phyloP scores from a whole-genome alignment of 2,888 invertebrate species.

The Baccha elongata region DNA sequence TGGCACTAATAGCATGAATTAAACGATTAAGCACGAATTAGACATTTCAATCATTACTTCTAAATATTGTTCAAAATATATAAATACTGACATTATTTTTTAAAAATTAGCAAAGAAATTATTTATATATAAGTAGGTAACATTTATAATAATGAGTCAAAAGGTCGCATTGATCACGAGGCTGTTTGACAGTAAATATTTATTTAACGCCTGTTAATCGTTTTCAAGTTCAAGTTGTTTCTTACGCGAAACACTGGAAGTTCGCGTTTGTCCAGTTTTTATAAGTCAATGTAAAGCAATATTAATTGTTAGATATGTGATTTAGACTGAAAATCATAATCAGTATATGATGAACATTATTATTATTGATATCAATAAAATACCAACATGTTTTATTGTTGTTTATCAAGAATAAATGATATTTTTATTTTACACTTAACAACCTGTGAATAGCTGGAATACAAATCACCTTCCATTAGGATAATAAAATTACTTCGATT shows the following conservation, averaged over 20 bases:
- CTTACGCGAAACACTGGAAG: conserved; percentile 3
- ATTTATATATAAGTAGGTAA: no score
- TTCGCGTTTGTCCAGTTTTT: conserved; percentile 34
- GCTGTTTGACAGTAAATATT: conserved; percentile 3
- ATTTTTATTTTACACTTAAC: conserved; percentile 24
- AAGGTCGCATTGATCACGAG: not conserved
- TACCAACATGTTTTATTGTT: not conserved
- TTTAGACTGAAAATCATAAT: not conserved
- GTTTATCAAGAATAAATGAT: conserved; percentile 14
- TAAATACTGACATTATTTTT: no score
- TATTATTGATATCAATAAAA: no score
- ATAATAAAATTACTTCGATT: conserved; percentile 10
- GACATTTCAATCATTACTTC: no score
- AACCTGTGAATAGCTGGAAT: conserved; percentile 16
- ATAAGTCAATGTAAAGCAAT: not conserved
- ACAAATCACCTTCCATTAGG: conserved; percentile 26
- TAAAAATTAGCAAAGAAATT: not conserved
- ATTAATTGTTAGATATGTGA: not conserved
- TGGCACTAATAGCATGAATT: no score
- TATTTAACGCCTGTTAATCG: conserved; percentile 16
- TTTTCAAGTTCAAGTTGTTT: conserved; percentile 55
- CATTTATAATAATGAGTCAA: conserved; percentile 4
- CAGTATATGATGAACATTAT: no score
- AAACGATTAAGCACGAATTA: no score
- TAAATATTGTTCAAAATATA: no score